Base-by-base conservation (phyloP, 2,888 invertebrate genomes). In the Marronus borbonicus region DNA sequence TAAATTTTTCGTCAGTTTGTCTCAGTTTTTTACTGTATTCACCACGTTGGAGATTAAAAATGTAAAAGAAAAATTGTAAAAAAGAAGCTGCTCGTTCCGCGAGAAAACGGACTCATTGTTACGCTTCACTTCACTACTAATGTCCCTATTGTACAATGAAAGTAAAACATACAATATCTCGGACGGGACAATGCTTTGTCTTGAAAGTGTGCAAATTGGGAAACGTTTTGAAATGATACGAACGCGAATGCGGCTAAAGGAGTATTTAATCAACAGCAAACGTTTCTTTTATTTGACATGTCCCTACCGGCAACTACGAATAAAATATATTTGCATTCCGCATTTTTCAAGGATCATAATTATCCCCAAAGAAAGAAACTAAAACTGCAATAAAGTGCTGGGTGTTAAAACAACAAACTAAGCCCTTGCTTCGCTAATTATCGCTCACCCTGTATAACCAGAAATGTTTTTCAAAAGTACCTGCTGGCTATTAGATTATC, bases 1-100 rank as follows among this genome's bases (percentile, higher is more conserved):
- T 66, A 49, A 66, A 49, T 66, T 49, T 66, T 66, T 66, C 49
- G 49, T 66, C 17, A 66, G 49, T 44, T 66, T 66, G 24, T 20
- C 44, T 44, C 20, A 4, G 44, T 4, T 17, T 44, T n/a, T 24
- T 17, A 20, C 49, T 3, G 20, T 44, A 49, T 49, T 44, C 24
- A 66, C 17, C 8, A 4, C 24, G 24, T 66, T 66, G 10, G 5
- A 44, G 20, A 66, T 66, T 66, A 66, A 66, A 66, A 66, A 66
- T 66, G 28, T 31, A 64, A 31, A 64, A 44, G 17, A 49, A 44
- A 44, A 4, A 66, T 66, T 66, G 44, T 20, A 66, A 10, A 10
- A 39, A 49, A 64, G 39, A 66, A 66, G 20, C 1, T 20, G 39
- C 12, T 62, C 49, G 39, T 17, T 62, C 5, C 31, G 14, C 4